Conservation (phyloP, 2,797 vertebrate species). For the Nasua narica region DNA sequence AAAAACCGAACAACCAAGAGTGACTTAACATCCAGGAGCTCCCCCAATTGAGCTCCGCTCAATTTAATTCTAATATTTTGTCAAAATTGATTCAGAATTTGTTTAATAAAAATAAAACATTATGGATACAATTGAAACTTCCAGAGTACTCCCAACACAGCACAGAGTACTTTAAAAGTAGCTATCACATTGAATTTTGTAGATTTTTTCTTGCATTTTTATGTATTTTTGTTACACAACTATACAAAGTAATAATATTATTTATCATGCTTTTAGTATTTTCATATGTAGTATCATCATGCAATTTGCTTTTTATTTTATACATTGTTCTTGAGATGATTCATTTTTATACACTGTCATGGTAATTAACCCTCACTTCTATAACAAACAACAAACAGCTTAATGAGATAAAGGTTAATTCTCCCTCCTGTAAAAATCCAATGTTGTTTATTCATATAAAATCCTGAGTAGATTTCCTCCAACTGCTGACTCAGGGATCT, state of each 20-base stretch:
- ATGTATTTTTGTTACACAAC: neutral
- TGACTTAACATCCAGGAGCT: neutral
- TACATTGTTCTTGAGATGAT: neutral
- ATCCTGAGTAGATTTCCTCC: neutral
- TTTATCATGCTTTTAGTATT: neutral
- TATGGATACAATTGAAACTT: neutral
- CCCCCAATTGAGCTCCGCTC: neutral
- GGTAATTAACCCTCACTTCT: neutral
- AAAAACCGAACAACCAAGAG: neutral
- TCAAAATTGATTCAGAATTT: constrained; percentile 14
- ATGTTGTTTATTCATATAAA: neutral
- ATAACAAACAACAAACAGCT: neutral
- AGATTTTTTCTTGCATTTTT: neutral
- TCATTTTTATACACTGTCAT: neutral
- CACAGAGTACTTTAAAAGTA: neutral
- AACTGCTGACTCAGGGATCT: neutral
- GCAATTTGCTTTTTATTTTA: neutral
- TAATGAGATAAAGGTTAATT: neutral
- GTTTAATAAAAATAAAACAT: neutral
- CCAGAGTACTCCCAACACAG: neutral
- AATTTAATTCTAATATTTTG: neutral
- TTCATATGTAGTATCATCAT: neutral
- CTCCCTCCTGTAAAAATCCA: neutral
- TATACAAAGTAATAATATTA: neutral
- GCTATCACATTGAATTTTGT: neutral